Evolutionary conservation across 2,797 vertebrate species (phyloP), one percentile per base, ranked within the genome.

Genomic region (Brachyalestes nurse): DNA sequence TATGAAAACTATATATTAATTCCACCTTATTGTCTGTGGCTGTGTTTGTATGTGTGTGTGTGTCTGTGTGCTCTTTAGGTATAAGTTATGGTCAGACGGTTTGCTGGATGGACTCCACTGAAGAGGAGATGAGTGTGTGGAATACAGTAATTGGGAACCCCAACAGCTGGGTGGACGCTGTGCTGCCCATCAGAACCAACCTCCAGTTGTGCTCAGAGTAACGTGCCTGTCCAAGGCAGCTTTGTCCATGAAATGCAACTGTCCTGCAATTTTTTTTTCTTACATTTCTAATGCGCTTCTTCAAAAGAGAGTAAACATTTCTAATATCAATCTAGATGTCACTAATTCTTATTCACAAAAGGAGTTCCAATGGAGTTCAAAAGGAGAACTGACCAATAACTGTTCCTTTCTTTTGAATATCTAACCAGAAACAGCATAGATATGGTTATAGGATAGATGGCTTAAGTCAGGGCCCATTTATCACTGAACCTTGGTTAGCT

Each of bases 81-180:
- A 93, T 91, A 87, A 99, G 98, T 93, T 99, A 99, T 0, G 95
- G 96, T 13, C 92, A 96, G 72, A 86, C 86, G 0, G 96, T 98
- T 87, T 91, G 89, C 86, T 99, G 97, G 98, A 99, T 99, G 97
- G 97, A 99, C 88, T 99, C 98, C 8, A 97, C 96, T 0, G 91
- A 92, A 0, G 95, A 98, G 75, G 98, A 99, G 85, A 90, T 91
- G 2, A 80, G 77, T 0, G 91, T 95, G 25, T 99, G 97, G 97
- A 91, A 79, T 67, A 91, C 79, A 21, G 93, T 99, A 84, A 95
- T 98, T 8, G 90, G 91, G 82, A 92, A 90, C 78, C 96, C 96
- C 0, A 94, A 94, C 61, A 88, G 83, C 74, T 99, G 98, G 97
- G 93, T 97, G 51, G 96, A 99, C 19, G 87, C 93, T 0, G 83